Evolutionary conservation across 2,113 vertebrate genomes (phyloP), one percentile per base, ranked within the genome.

Genomic region (Rhinoderma darwinii): DNA sequence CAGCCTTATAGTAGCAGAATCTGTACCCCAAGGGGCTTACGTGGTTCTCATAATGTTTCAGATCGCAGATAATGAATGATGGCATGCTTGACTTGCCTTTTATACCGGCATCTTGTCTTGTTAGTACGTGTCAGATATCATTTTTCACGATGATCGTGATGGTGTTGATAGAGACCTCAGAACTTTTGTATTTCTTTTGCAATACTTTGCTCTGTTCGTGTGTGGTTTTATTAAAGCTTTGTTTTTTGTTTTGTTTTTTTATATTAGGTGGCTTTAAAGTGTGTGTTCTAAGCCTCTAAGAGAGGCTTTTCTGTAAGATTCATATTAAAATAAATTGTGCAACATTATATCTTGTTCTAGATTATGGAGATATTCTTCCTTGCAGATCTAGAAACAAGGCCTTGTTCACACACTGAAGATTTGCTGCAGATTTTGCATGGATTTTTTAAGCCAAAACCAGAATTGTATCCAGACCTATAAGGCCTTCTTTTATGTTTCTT

Each of bases 11-110:
- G 12, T 32, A 25, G 66, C 5, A 74, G 37, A 84, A 76, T 76
- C 51, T 74, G 15, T 75, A 44, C 70, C 70, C 72, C 51, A 84
- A 75, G 83, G 51, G 61, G 37, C 51, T 76, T 39, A 43, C 50
- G 37, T 15, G 39, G 17, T 54, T 25, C 30, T 35, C 44, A 1
- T 12, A 43, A 66, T 77, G 39, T 12, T 54, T 18, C 20, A 74
- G 47, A 82, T 78, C 56, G 25, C 61, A 73, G 27, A 10, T 61
- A 32, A 81, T 61, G 82, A 44, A 73, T 87, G 51, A 74, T 81
- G 39, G 17, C 32, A 32, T 43, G n/a, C 44, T 39, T 50, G 61
- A 37, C 20, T 20, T 66, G 85, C 43, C 68, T n/a, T 41, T 87
- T 47, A 43, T 14, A 56, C 79, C 27, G 15, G 79, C 44, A 8